phyloP scores from a whole-genome alignment of 2,888 invertebrate genomes.

The Apodemia zela region DNA sequence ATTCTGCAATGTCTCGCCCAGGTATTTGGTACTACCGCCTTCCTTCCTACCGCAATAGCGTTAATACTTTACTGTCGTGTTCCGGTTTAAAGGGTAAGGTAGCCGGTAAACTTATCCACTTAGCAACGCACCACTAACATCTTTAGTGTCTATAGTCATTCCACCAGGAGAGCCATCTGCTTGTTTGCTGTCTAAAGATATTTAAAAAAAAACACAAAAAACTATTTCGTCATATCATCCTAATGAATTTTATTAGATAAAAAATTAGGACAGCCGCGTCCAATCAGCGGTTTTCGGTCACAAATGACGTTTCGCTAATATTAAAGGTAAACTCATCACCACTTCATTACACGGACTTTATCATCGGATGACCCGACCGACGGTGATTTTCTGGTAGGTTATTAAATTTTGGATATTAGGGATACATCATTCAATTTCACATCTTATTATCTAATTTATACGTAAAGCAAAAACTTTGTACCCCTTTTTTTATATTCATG shows the following conservation, averaged over 20 bases:
- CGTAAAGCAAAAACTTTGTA: not conserved
- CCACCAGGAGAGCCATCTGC: no score
- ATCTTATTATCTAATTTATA: not conserved
- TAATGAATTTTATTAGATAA: not conserved
- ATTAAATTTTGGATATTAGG: constrained; percentile 7
- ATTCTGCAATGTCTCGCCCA: no score
- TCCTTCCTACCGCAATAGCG: no score
- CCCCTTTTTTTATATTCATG: not conserved
- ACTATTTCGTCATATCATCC: not conserved
- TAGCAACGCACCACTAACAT: no score
- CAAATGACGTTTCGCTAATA: constrained; percentile 29
- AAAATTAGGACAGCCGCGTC: constrained; percentile 17
- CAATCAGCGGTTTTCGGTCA: constrained; percentile 21
- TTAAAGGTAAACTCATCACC: constrained; percentile 36
- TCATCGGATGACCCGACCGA: constrained; percentile 17
- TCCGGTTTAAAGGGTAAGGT: no score
- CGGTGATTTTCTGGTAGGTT: constrained; percentile 16
- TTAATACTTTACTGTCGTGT: no score
- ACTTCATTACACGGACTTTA: constrained; percentile 35
- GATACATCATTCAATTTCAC: not conserved
- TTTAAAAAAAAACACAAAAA: no score
- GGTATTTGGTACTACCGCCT: no score
- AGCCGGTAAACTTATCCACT: no score
- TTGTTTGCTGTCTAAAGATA: no score
- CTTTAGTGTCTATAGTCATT: no score